A percentile compares a stretch with the other conserved stretches of the same genome.
Conservation (phyloP, 2,797 vertebrate genomes). For the Emydoidea blandingii region DNA sequence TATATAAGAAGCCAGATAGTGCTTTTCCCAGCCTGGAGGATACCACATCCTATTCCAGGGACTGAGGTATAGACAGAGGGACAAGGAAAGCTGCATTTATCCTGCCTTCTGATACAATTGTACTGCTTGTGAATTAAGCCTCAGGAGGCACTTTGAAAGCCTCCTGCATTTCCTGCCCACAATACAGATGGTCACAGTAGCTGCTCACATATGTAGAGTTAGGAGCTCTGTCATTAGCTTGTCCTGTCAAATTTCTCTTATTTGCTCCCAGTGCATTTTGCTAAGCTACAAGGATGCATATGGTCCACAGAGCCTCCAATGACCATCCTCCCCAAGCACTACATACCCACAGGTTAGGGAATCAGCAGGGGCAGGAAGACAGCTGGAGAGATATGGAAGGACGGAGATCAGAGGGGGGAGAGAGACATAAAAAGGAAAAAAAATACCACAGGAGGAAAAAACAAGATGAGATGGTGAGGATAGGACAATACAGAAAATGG, state of each 20-base stretch:
- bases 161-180: not conserved
- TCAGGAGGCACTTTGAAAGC: not conserved
- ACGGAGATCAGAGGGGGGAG: not conserved
- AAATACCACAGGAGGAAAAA: not conserved
- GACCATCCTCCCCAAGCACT: not conserved
- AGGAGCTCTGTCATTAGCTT: not conserved
- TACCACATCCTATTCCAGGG: not conserved
- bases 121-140: not conserved
- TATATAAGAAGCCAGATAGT: not conserved
- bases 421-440: not conserved
- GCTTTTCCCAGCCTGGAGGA: not conserved
- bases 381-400: not conserved
- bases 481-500: not conserved
- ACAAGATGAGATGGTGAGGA: not conserved
- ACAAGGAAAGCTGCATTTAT: accelerated
- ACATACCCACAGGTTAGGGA: not conserved
- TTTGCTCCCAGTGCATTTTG: not conserved
- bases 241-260: not conserved
- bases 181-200: not conserved
- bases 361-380: not conserved
- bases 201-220: not conserved
- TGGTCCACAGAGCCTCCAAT: not conserved
- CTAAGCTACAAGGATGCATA: not conserved
- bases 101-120: not conserved
- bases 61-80: not conserved